A percentile compares a stretch with the other conserved stretches of the same genome.
Evolutionary conservation across 2,113 vertebrate species (phyloP).

Genomic region (Cynoglossus semilaevis): DNA sequence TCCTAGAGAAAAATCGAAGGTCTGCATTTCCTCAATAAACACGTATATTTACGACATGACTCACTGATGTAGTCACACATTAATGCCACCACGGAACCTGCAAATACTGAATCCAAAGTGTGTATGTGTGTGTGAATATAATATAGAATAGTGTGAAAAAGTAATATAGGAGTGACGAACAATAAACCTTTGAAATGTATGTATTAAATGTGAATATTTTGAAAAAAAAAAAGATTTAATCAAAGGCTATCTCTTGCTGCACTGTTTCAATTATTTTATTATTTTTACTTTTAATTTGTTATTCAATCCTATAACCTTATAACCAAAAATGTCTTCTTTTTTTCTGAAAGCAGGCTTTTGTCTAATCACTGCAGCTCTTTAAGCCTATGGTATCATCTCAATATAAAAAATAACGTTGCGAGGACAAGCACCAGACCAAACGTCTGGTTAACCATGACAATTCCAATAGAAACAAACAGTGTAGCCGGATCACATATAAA

Average conservation of each 20-base stretch:
- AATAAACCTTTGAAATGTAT: background rate
- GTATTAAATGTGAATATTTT: background rate
- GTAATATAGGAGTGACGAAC: background rate
- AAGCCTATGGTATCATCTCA: no score
- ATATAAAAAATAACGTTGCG: no score
- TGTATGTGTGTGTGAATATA: background rate
- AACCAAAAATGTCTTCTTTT: no score
- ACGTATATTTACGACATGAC: slow-evolving; percentile 34
- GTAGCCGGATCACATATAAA: background rate
- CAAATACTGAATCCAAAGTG: slow-evolving; percentile 17
- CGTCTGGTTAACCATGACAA: no score
- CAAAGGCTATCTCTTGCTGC: background rate
- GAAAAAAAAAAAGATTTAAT: background rate
- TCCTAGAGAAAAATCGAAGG: slow-evolving; percentile 6
- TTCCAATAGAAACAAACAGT: background rate
- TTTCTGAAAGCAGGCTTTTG: no score
- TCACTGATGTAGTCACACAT: slow-evolving; percentile 32
- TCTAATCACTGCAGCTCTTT: no score
- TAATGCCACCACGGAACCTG: slow-evolving; percentile 28
- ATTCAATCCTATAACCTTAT: no score
- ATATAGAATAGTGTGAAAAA: background rate
- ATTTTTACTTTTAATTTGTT: no score
- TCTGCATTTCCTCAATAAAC: background rate
- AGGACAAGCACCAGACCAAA: no score
- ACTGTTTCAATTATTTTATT: no score